Conservation (phyloP, 2,888 invertebrate species). For the Acanthopleura granulata region DNA sequence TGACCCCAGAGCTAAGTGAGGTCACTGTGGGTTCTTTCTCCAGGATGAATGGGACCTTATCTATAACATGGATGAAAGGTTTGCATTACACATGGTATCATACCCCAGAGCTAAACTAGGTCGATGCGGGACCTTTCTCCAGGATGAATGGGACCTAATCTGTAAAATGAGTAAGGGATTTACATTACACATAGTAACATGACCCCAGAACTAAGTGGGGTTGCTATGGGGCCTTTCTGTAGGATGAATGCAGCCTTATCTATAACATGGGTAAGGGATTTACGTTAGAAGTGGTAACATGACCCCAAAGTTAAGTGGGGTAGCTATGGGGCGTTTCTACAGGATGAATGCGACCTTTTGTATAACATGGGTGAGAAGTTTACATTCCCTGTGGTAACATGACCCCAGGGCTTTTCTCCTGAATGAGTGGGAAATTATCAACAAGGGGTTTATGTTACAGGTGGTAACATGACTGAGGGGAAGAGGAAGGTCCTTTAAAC, state of each 20-base stretch:
- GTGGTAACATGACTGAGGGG: no score
- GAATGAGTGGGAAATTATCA: no score
- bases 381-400: no score
- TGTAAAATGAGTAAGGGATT: slow-evolving; percentile 80
- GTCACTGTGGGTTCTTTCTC: slow-evolving; percentile 95
- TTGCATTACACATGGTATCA: slow-evolving; percentile 18
- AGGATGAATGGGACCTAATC: slow-evolving; percentile 94
- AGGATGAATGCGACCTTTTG: slow-evolving; percentile 94
- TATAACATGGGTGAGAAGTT: slow-evolving; percentile 79
- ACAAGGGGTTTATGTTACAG: no score
- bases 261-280: slow-evolving; percentile 80
- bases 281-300: slow-evolving; percentile 65
- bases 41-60: slow-evolving; percentile 96
- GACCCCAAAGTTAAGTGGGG: slow-evolving; percentile 97
- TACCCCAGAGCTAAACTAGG: slow-evolving; percentile 83
- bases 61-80: slow-evolving; percentile 79
- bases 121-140: slow-evolving; percentile 94
- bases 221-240: slow-evolving; percentile 94
- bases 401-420: no score
- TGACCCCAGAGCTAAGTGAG: slow-evolving; percentile 80
- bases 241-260: slow-evolving; percentile 94
- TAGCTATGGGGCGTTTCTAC: slow-evolving; percentile 94
- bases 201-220: slow-evolving; percentile 83
- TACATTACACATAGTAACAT: neutral
- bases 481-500: no score